Conservation (phyloP, 53 echinoderm and acorn worm genomes). For the Holothuria leucospilota region DNA sequence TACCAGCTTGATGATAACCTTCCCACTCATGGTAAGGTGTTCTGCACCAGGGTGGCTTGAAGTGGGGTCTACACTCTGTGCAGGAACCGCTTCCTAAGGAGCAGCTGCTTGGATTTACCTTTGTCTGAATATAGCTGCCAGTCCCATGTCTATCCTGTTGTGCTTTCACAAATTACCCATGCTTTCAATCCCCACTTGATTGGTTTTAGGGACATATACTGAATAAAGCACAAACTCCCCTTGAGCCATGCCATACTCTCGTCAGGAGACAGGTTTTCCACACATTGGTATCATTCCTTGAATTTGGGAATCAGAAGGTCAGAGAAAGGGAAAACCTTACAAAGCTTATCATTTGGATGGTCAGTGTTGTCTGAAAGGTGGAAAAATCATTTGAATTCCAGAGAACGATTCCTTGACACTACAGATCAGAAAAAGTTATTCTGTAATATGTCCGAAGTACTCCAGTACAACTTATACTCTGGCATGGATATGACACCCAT, state of each 20-base stretch:
- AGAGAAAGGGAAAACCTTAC: slow-evolving; percentile 9
- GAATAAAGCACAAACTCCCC: slow-evolving; percentile 5
- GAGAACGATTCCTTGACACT: background rate
- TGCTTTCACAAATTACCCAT: background rate
- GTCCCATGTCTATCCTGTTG: slow-evolving; percentile 9
- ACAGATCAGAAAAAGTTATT: background rate
- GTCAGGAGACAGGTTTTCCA: background rate
- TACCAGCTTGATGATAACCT: slow-evolving; percentile 25
- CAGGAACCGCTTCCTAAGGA: background rate
- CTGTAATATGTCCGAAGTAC: background rate
- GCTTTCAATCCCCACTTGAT: too few species aligned
- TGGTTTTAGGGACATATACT: background rate
- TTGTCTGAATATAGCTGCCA: slow-evolving; percentile 15
- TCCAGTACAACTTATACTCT: slow-evolving; percentile 42
- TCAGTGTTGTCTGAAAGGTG: background rate
- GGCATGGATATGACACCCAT: slow-evolving; percentile 31
- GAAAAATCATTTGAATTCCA: background rate
- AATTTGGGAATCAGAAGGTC: slow-evolving; percentile 11
- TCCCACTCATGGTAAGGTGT: background rate
- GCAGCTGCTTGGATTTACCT: background rate
- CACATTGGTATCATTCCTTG: background rate
- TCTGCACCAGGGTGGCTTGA: slow-evolving; percentile 28
- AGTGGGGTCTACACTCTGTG: background rate
- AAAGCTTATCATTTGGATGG: background rate
- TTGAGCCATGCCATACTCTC: background rate